These are phyloP conservation scores for Oxygymnocypris stewartii DNA, from an alignment of 2,113 vertebrate genomes.

Conservation along the genomic window DNA sequence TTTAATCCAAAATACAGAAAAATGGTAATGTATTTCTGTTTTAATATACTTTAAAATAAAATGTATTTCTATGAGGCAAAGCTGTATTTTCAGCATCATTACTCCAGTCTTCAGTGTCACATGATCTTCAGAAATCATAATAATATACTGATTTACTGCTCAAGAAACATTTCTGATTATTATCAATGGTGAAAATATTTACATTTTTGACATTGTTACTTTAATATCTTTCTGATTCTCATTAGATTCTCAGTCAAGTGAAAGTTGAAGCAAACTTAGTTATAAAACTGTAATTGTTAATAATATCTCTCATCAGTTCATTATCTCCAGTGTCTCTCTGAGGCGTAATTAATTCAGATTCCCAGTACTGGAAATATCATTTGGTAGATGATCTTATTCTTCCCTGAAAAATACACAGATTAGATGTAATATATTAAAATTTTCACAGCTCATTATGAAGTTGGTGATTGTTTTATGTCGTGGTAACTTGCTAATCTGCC, in stretches of 20 bases:
- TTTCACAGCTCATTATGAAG: not conserved
- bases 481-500: not conserved
- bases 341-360: not conserved
- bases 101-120: not conserved
- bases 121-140: too few species aligned
- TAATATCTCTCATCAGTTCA: not conserved
- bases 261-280: not conserved
- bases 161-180: too few species aligned
- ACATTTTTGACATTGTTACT: not conserved
- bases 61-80: not conserved
- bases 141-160: not conserved
- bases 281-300: not conserved
- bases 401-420: not conserved
- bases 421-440: not conserved
- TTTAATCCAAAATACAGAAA: not conserved
- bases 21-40: not conserved
- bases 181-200: not conserved
- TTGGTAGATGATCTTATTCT: not conserved
- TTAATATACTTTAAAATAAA: not conserved
- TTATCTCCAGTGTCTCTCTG: not conserved
- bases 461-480: not conserved
- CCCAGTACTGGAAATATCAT: not conserved
- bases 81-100: not conserved
- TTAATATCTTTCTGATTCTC: not conserved
- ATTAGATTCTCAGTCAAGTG: not conserved